Conservation (phyloP, 2,113 vertebrate genomes). For the Phalacrocorax aristotelis region DNA sequence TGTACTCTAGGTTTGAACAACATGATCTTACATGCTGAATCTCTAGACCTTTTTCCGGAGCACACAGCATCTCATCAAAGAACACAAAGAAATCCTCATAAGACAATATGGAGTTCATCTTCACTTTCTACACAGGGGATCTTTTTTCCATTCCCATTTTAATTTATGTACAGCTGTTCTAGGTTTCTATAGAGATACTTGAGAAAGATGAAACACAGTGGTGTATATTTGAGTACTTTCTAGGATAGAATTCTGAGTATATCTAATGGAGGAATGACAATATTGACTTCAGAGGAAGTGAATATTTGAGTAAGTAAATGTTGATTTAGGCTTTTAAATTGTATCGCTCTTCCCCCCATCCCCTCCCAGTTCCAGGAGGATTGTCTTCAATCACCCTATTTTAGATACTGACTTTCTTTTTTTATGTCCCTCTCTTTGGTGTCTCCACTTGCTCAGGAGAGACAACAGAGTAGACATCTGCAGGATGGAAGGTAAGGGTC, state of each 20-base stretch:
- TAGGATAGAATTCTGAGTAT: not conserved
- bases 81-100: not conserved
- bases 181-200: not conserved
- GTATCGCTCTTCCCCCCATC: fast-evolving
- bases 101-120: not conserved
- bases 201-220: not conserved
- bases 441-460: not conserved
- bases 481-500: not conserved
- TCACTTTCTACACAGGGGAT: not conserved
- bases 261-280: not conserved
- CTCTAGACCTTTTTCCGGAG: not conserved
- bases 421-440: not conserved
- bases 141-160: fast-evolving
- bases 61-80: not conserved
- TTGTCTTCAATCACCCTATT: not conserved
- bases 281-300: not conserved
- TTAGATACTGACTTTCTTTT: not conserved
- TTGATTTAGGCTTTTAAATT: not conserved
- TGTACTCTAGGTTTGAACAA: not conserved
- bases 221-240: not conserved
- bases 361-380: not conserved
- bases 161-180: not conserved
- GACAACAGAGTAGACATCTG: not conserved
- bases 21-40: not conserved
- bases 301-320: not conserved